Base-by-base conservation (phyloP, 2,888 invertebrate genomes). In the Apamea monoglypha region DNA sequence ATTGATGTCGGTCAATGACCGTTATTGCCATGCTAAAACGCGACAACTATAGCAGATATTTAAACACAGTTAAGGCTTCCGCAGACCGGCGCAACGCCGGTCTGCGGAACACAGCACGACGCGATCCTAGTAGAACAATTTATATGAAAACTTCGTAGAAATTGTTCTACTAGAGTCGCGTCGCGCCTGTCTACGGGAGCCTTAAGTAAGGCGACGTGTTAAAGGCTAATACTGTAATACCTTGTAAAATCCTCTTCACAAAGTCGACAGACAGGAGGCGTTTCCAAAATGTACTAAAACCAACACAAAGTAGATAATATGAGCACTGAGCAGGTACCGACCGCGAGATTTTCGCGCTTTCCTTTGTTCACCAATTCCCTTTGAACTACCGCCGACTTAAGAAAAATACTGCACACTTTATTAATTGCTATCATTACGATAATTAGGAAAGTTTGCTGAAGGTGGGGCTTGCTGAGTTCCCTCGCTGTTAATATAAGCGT, bases 301-400 rank as follows among this genome's bases (percentile, higher is more conserved):
- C 44, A 21, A 50, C 67, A 14, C 14, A 32, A 79, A 44, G n/a
- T 56, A n/a, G 14, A 16, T 32, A 18, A 1, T 8, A 29, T 12
- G 25, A 79, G 14, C 25, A 25, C 16, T 18, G 25, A 78, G 14
- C 25, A 14, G 25, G 8, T 56, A 21, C 18, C 16, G 5, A 14
- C 21, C 71, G 18, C 21, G 12, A 32, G 73, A 61, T 84, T 66
- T 53, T 14, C 40, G 29, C 21, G 25, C 4, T 32, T 50, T 32
- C 66, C 70, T 82, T 74, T 66, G 40, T 74, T 66, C 25, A n/a
- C 1, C 18, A 25, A 73, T 73, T 83, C 72, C 40, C 36, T 80
- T 74, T 80, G 36, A 74, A 32, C 21, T 32, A 59, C 21, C 29
- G 50, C 29, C 59, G 32, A 73, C 50, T 40, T 69, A 4, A 18